A percentile compares a stretch with the other conserved stretches of the same genome.
Conservation (phyloP, 2,113 vertebrate species). For the Dendropsophus ebraccatus region DNA sequence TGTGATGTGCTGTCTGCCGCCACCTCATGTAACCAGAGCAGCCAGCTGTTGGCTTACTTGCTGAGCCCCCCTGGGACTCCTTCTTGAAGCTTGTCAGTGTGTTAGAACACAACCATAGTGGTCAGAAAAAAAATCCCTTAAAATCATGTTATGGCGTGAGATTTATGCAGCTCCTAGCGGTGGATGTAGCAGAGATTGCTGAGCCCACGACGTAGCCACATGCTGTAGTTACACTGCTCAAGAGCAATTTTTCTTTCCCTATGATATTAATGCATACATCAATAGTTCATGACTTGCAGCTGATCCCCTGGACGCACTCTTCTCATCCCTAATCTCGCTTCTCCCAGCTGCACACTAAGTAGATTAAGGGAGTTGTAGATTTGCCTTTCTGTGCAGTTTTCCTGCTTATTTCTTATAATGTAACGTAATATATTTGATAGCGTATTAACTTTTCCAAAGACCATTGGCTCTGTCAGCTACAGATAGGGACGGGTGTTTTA, state of each 20-base stretch:
- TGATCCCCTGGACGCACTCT: neutral
- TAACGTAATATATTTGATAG: neutral
- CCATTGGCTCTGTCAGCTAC: neutral
- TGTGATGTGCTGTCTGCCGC: no score
- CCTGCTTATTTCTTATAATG: neutral
- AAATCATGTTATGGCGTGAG: neutral
- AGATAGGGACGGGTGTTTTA: neutral
- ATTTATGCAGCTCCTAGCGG: neutral
- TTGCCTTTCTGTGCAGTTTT: neutral
- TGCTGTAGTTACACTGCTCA: neutral
- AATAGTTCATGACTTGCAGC: neutral
- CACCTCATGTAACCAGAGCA: no score
- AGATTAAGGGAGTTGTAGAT: slow-evolving; percentile 1
- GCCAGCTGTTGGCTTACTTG: no score
- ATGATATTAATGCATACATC: neutral
- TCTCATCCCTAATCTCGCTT: neutral
- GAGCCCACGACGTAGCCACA: neutral
- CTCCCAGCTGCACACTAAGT: slow-evolving; percentile 2
- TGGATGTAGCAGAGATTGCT: neutral
- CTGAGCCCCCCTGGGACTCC: no score
- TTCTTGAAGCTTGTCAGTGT: no score
- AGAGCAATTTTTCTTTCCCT: neutral
- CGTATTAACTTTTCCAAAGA: neutral
- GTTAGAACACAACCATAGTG: neutral
- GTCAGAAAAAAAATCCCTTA: neutral